Evolutionary conservation across 53 echinoderm and acorn worm genomes (phyloP).

Genomic region (Apostichopus leukothele): DNA sequence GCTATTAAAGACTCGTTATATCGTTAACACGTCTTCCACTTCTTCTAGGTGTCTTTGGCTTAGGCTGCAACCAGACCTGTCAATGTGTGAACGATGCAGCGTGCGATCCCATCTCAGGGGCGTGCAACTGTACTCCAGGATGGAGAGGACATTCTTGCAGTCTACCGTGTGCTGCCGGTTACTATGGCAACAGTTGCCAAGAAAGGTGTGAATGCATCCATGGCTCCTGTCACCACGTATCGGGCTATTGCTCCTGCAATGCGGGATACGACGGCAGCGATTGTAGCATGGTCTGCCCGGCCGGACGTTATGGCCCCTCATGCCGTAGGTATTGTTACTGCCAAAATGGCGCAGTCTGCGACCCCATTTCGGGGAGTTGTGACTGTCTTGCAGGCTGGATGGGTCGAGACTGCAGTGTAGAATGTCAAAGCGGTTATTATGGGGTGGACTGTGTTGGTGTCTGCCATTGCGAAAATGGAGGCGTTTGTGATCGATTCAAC

Average conservation of each 20-base stretch:
- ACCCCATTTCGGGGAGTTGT: slow-evolving; percentile 64
- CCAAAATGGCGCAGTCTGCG: slow-evolving; percentile 46
- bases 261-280: slow-evolving; percentile 60
- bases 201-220: neutral
- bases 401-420: slow-evolving; percentile 44
- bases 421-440: slow-evolving; percentile 16
- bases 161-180: slow-evolving; percentile 59
- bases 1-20: too few species aligned
- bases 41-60: slow-evolving; percentile 55
- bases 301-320: slow-evolving; percentile 43
- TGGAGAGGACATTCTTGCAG: slow-evolving; percentile 72
- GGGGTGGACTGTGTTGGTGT: slow-evolving; percentile 22
- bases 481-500: slow-evolving; percentile 29
- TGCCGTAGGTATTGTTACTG: slow-evolving; percentile 52
- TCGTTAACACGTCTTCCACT: slow-evolving; percentile 20
- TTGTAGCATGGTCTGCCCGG: slow-evolving; percentile 50
- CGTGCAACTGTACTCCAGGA: slow-evolving; percentile 68
- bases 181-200: slow-evolving; percentile 51
- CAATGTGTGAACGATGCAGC: slow-evolving; percentile 66
- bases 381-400: slow-evolving; percentile 62
- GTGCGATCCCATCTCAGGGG: slow-evolving; percentile 58
- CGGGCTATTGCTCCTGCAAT: slow-evolving; percentile 45
- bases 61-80: slow-evolving; percentile 55
- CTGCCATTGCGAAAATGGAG: slow-evolving; percentile 47
- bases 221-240: neutral